Percentiles rank a stretch among this genome's conserved stretches.
Conservation (phyloP, 2,797 vertebrate genomes). For the Potorous gilbertii region DNA sequence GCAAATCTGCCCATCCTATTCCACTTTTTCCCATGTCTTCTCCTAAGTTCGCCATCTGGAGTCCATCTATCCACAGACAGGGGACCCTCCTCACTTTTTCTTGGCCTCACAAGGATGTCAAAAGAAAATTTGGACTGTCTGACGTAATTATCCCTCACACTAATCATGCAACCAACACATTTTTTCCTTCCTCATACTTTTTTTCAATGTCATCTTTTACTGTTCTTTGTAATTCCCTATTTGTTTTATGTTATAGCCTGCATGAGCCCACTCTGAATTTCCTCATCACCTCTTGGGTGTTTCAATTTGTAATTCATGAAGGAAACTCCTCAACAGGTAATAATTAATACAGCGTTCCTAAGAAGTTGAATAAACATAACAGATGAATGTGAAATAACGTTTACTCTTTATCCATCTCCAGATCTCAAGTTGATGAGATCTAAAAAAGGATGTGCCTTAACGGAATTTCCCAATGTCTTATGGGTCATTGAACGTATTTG, state of each 20-base stretch:
- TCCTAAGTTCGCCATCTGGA: background rate
- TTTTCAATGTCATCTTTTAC: background rate
- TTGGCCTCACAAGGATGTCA: background rate
- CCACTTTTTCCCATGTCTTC: background rate
- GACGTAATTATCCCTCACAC: background rate
- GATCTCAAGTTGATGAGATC: constrained; percentile 4
- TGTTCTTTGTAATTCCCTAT: background rate
- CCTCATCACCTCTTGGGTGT: background rate
- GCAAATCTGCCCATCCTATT: background rate
- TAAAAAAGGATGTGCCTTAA: background rate
- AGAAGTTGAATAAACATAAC: background rate
- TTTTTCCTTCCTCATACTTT: background rate
- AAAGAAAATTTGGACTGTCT: background rate
- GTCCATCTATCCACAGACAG: background rate
- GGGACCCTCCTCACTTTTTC: background rate
- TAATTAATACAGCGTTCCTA: background rate
- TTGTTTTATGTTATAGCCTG: background rate
- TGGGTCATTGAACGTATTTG: background rate
- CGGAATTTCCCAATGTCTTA: background rate
- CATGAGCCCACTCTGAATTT: background rate
- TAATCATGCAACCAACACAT: background rate
- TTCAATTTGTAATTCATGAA: background rate
- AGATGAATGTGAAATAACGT: background rate
- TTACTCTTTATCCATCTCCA: background rate
- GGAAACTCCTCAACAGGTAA: background rate